A percentile compares a stretch with the other conserved stretches of the same genome.
phyloP scores from a whole-genome alignment of 2,113 vertebrate genomes.

The Equus przewalskii region DNA sequence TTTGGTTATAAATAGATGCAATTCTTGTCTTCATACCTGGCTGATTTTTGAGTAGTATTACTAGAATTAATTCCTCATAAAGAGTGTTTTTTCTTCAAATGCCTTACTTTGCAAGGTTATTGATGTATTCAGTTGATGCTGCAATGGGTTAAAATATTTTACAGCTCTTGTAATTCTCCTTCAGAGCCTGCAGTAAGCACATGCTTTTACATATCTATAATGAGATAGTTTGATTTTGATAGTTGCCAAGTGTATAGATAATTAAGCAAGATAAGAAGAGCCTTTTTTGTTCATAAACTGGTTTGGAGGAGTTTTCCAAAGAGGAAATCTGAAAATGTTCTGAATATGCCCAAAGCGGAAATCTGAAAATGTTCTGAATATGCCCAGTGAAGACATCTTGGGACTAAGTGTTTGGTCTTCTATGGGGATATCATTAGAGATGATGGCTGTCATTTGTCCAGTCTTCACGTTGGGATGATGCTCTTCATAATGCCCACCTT shows the following conservation, averaged over 20 bases:
- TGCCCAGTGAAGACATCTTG: background rate
- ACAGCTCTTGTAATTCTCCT: background rate
- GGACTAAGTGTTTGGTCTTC: background rate
- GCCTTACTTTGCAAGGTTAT: background rate
- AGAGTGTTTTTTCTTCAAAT: background rate
- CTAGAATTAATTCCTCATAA: background rate
- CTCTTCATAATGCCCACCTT: rapidly evolving
- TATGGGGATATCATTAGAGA: background rate
- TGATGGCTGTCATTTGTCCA: background rate
- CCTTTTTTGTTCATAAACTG: background rate
- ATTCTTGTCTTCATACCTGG: background rate
- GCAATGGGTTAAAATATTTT: background rate
- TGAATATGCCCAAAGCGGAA: no score
- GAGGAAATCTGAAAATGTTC: background rate
- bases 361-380: background rate
- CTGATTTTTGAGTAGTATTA: background rate
- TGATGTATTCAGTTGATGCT: background rate
- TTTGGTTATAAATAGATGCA: background rate
- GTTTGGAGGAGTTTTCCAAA: background rate
- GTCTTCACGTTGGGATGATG: background rate
- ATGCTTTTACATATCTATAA: background rate
- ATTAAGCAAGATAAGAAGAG: background rate
- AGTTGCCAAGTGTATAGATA: background rate
- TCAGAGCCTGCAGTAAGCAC: background rate
- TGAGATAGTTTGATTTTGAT: background rate